These are phyloP conservation scores for Ascaphus truei DNA, from an alignment of 2,113 vertebrate species.

Conservation along the genomic window DNA sequence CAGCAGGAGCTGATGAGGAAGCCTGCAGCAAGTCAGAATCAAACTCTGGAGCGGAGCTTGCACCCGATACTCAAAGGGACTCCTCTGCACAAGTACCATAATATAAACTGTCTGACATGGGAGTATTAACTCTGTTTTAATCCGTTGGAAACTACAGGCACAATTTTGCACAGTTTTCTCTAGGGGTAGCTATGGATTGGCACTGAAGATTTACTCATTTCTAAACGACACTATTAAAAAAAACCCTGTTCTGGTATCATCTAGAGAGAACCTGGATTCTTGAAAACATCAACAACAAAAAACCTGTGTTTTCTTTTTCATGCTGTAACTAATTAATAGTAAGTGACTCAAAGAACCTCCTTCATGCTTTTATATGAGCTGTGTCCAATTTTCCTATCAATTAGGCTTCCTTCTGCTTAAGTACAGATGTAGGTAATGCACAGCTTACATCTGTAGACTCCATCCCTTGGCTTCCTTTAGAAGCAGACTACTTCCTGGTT, in stretches of 20 bases:
- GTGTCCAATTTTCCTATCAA: slow-evolving; percentile 9
- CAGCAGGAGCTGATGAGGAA: too few species aligned
- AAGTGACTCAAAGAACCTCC: slow-evolving; percentile 5
- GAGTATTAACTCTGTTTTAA: not conserved
- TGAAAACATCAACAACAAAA: not conserved
- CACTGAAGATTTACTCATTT: not conserved
- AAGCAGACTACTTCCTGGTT: too few species aligned
- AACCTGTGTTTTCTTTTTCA: slow-evolving; percentile 16
- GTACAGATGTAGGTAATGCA: too few species aligned
- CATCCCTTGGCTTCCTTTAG: too few species aligned
- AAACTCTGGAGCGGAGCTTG: too few species aligned
- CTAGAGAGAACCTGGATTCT: not conserved
- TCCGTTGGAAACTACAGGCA: too few species aligned
- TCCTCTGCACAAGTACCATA: too few species aligned
- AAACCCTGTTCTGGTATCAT: not conserved
- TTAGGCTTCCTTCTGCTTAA: not conserved
- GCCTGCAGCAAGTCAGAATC: too few species aligned
- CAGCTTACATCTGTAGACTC: too few species aligned
- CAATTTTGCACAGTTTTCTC: not conserved
- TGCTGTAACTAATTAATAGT: slow-evolving; percentile 8
- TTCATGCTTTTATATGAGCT: not conserved
- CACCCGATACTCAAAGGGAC: too few species aligned
- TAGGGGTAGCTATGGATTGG: not conserved
- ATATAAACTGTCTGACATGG: too few species aligned
- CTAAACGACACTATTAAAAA: too few species aligned